A percentile compares a stretch with the other conserved stretches of the same genome.
These are phyloP conservation scores for Dendrolimus houi DNA, from an alignment of 2,888 invertebrate species.

Conservation along the genomic window DNA sequence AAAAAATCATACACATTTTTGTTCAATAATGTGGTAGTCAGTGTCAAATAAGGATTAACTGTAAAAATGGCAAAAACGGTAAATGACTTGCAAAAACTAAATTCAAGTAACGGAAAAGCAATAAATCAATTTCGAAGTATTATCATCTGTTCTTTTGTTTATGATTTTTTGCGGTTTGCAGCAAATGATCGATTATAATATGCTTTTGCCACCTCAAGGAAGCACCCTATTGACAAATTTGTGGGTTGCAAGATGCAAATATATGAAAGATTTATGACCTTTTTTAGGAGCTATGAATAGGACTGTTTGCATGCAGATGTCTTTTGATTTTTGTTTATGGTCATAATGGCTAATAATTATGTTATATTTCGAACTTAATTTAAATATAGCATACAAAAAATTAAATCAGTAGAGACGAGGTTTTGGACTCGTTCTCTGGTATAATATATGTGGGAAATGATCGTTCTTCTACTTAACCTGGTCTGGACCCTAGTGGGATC, in stretches of 20 bases:
- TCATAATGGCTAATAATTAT: neutral
- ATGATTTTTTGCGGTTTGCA: slow-evolving; percentile 25
- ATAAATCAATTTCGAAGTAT: slow-evolving; percentile 54
- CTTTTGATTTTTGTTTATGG: slow-evolving; percentile 1
- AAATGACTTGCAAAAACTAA: neutral
- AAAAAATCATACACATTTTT: too few species aligned
- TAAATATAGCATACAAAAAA: too few species aligned
- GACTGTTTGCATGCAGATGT: neutral
- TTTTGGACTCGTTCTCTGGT: too few species aligned
- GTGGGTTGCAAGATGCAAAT: slow-evolving; percentile 30
- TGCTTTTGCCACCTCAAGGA: slow-evolving; percentile 19
- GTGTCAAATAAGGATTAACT: neutral
- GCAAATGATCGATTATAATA: slow-evolving; percentile 17
- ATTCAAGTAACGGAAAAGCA: slow-evolving; percentile 22
- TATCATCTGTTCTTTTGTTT: slow-evolving; percentile 47
- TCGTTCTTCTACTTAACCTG: too few species aligned
- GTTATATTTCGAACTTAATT: too few species aligned
- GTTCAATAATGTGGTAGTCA: too few species aligned
- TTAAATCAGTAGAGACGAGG: too few species aligned
- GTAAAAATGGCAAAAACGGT: neutral
- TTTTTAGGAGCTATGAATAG: slow-evolving; percentile 1
- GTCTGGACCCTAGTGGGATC: too few species aligned
- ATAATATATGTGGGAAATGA: too few species aligned
- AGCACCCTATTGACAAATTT: slow-evolving; percentile 40
- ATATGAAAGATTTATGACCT: slow-evolving; percentile 40